Base-by-base conservation (phyloP, 2,113 vertebrate species). In the Myotis brandtii region DNA sequence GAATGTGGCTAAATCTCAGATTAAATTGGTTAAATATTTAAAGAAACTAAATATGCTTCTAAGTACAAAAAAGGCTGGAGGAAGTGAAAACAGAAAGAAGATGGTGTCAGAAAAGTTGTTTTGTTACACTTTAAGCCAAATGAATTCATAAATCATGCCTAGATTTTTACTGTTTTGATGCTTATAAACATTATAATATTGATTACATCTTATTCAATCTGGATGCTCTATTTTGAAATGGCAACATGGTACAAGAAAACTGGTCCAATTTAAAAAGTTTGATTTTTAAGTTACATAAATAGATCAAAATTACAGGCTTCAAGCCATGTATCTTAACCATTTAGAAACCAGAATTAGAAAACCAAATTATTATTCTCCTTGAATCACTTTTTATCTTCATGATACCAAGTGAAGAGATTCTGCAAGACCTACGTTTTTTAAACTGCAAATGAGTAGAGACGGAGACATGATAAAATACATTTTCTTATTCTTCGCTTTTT, bases 91-190 rank as follows among this genome's bases (percentile, higher is more conserved):
- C 34, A 82, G 12, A 62, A 5, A 59, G 27, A 54, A 77, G 73
- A 75, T 37, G 2, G 27, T 46, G 4, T 75, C 23, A 77, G 27
- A 23, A 72, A 77, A 90, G 30, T 20, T 69, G 64, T 34, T 50
- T 59, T 48, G 54, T 79, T 37, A 84, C 84, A 88, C 9, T 93
- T 94, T 43, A 67, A 89, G n/a, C 11, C 37, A 73, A 95, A 75
- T n/a, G 17, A 93, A 12, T 73, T 52, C 27, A 87, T 56, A 79
- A 89, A 85, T 79, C 40, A 2, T 66, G 5, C 7, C 54, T 32
- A 40, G 18, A 52, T 64, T 80, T 54, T 88, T 69, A 52, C 30
- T 52, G 10, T 88, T 77, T 93, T n/a, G 18, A 54, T 83, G 9
- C 52, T 85, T 88, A 85, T 67, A 77, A 82, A 87, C 32, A 64